phyloP scores from a whole-genome alignment of 30 jellyfish, hydroid and myxozoan genomes.

The Cassiopea xamachana region DNA sequence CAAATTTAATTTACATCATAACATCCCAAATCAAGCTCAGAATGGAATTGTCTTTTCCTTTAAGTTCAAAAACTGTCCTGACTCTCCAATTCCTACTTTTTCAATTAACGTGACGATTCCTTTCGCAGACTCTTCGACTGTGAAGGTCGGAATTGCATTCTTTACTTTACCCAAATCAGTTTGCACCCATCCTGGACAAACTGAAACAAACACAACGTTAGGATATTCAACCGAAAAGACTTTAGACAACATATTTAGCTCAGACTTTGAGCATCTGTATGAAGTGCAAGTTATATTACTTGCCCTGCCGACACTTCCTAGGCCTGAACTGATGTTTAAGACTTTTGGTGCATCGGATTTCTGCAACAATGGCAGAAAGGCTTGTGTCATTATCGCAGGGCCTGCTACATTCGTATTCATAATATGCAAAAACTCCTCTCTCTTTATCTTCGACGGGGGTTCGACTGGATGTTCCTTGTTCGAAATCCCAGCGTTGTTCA shows the following conservation, averaged over 20 bases:
- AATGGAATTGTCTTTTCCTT: slow-evolving; percentile 4
- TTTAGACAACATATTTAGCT: slow-evolving; percentile 9
- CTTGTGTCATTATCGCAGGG: neutral
- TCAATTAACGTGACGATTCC: neutral
- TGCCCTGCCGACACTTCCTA: slow-evolving; percentile 6
- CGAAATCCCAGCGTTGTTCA: slow-evolving; percentile 16
- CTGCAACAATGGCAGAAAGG: slow-evolving; percentile 1
- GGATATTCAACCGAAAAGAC: neutral
- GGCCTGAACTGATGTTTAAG: slow-evolving; percentile 5
- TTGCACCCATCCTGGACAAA: slow-evolving; percentile 28
- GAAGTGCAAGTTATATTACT: neutral
- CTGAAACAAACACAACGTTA: neutral
- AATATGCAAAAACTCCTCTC: slow-evolving; percentile 14
- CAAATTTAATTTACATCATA: no score
- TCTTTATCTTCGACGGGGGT: slow-evolving; percentile 25
- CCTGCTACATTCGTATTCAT: slow-evolving; percentile 30
- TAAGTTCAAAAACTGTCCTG: neutral
- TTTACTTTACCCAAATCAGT: slow-evolving; percentile 12
- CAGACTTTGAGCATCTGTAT: slow-evolving; percentile 11
- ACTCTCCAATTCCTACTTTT: neutral
- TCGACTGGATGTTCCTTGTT: slow-evolving; percentile 13
- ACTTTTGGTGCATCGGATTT: slow-evolving; percentile 10
- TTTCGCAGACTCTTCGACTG: slow-evolving; percentile 1
- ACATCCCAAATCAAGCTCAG: neutral
- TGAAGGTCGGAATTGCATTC: neutral